phyloP scores from a whole-genome alignment of 2,113 vertebrate species.

The Thalassarche chlororhynchos region DNA sequence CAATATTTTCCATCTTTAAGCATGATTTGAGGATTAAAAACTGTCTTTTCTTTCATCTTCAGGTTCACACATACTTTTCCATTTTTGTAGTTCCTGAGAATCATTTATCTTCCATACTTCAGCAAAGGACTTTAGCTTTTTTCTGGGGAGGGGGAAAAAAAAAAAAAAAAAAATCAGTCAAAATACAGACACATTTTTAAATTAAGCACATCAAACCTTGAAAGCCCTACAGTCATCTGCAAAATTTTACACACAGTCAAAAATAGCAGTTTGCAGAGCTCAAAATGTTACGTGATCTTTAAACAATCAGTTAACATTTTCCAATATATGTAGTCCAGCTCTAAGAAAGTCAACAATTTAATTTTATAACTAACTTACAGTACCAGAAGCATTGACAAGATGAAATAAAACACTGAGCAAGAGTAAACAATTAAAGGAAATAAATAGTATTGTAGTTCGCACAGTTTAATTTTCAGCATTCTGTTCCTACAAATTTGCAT shows the following conservation, averaged over 20 bases:
- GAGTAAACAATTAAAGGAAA: not conserved
- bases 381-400: not conserved
- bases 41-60: slow-evolving; percentile 31
- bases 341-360: not conserved
- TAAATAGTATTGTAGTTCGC: not conserved
- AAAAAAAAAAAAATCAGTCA: not conserved
- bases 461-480: not conserved
- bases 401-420: not conserved
- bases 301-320: not conserved
- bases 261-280: not conserved
- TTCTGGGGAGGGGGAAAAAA: slow-evolving; percentile 28
- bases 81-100: slow-evolving; percentile 64
- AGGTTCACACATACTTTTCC: slow-evolving; percentile 40
- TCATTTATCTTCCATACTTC: slow-evolving; percentile 65
- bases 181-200: not conserved
- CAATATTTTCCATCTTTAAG: not conserved
- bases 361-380: not conserved
- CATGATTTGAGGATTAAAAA: slow-evolving; percentile 24
- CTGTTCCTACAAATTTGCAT: not conserved
- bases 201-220: not conserved
- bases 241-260: not conserved
- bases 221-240: not conserved
- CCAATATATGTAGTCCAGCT: not conserved
- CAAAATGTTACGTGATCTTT: not conserved
- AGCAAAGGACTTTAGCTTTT: slow-evolving; percentile 69